Conservation (phyloP, 2,888 invertebrate species). For the Plebejus anna region DNA sequence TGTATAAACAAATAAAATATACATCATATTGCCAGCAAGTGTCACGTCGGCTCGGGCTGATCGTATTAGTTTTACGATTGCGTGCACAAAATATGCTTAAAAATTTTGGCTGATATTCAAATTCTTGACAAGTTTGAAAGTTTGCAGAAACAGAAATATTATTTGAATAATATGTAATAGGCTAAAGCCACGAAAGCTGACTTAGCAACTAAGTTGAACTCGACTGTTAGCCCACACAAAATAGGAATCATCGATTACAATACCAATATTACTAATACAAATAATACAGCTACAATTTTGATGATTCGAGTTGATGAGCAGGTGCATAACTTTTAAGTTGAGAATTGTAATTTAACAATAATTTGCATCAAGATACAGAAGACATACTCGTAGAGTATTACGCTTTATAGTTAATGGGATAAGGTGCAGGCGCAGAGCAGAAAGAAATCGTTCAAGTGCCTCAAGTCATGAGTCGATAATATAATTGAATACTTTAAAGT, state of each 20-base stretch:
- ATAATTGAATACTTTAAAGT: not conserved
- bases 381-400: not conserved
- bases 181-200: conserved; percentile 20
- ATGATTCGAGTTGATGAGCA: not conserved
- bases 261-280: not conserved
- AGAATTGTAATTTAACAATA: not conserved
- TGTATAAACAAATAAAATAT: conserved; percentile 26
- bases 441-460: conserved; percentile 54
- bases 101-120: conserved; percentile 30
- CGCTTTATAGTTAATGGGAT: conserved; percentile 43
- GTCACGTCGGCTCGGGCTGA: conserved; percentile 26
- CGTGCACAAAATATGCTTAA: conserved; percentile 27
- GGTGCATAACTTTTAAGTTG: not conserved
- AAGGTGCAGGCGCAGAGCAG: conserved; percentile 32
- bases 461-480: not conserved
- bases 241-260: not conserved
- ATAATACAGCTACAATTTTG: not conserved
- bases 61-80: conserved; percentile 27
- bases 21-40: not conserved
- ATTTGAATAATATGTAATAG: not conserved
- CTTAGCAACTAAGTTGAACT: not conserved
- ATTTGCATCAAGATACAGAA: not conserved
- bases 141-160: conserved; percentile 26
- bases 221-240: not conserved
- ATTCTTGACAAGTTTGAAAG: conserved; percentile 27